Evolutionary conservation across 2,888 invertebrate species (phyloP), one percentile per base, ranked within the genome.

Genomic region (Tolmerus cingulatus): DNA sequence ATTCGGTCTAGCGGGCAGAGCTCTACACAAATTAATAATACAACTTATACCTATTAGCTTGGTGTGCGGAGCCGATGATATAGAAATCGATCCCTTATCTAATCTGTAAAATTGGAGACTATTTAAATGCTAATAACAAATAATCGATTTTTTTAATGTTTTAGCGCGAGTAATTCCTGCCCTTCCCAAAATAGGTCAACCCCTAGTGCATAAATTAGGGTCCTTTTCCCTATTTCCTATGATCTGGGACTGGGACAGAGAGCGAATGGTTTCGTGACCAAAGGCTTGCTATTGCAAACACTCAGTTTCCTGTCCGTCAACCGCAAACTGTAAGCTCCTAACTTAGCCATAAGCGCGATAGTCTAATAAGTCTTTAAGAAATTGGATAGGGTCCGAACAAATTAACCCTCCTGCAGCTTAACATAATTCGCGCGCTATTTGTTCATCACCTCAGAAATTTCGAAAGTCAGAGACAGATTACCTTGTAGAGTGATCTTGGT

Each of bases 381-480:
- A 51, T 51, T 16, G n/a, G 51, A 19, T 51, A n/a, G n/a, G 1
- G 51, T 51, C n/a, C 51, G 66, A 66, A 23, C 27, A 14, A 66
- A 66, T 66, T 66, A 19, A 66, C 66, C 66, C 27, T 23, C 66
- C 66, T 12, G 66, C 14, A 4, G 66, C 27, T 66, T 66, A 66
- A 27, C 57, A 57, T 57, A 57, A 57, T 57, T 57, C 57, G 57
- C 8, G 66, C 4, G 79, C 27, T 79, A 79, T 79, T 79, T 43
- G 51, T 27, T 51, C 23, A n/a, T 30, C 30, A 51, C 82, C 81
- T n/a, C 5, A 81, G 34, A 57, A 30, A 81, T 55, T 81, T 74
- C 84, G 40, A 16, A 27, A 43, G 40, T 37, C 82, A 51, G 51
- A 40, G 46, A 87, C 82, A 82, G 82, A 87, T 87, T 87, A 74